Evolutionary conservation across 1,140 invertebrate genomes (phyloP), one percentile per base, ranked within the genome.

Genomic region (Ceratosolen solmsi): DNA sequence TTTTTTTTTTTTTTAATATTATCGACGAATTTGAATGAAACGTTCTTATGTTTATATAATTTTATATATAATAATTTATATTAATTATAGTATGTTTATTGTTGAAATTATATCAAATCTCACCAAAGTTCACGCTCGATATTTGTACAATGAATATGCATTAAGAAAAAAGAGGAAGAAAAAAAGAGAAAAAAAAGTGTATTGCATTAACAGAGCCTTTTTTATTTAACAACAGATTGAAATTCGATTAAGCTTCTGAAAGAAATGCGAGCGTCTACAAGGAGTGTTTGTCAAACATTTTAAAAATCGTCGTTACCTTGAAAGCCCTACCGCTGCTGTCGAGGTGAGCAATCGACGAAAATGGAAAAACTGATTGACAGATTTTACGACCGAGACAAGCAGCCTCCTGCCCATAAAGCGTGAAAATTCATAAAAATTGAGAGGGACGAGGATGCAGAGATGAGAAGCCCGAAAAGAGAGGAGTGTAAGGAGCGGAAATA

Each of bases 301-400:
- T 41, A 41, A 41, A 76, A 41, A 63, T 41, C n/a, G 22, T 76
- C 56, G 36, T 46, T 20, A 46, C 27, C 0, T 63, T 27, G 25
- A 13, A 70, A 68, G n/a, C 2, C n/a, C n/a, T n/a, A 72, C 5
- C n/a, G 13, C 70, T 36, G 11, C 20, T 51, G 30, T 3, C 7
- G 8, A 36, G 60, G 4, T 25, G 74, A 77, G 74, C 58, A 49
- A 41, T 65, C 46, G 36, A 58, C 56, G 83, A 78, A 83, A 84
- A 84, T 80, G 72, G 79, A 81, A 83, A 83, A 83, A 83, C 80
- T 82, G 82, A 85, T 85, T 82, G 82, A 74, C 68, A 80, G 75
- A 46, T 74, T 83, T 85, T 85, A 84, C 83, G 75, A 83, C 49
- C 70, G 70, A 63, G 36, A 38, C 76, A 76, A 79, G 74, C 65